Evolutionary conservation across 2,113 vertebrate genomes (phyloP).

Genomic region (Gallinago jamesoni): DNA sequence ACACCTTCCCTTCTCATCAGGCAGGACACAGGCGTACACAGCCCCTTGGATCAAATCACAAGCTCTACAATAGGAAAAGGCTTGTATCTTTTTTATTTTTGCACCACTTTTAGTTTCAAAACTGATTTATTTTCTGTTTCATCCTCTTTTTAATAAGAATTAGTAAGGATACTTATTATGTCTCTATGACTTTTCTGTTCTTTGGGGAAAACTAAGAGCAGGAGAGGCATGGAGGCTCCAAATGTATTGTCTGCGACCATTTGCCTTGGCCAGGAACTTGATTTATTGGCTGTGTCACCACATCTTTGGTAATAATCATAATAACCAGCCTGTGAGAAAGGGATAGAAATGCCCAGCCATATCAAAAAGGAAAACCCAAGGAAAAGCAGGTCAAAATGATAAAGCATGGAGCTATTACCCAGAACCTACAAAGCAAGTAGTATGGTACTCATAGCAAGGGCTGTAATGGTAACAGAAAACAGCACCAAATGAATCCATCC

Average conservation of each 20-base stretch:
- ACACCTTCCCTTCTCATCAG: neutral
- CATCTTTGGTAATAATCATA: constrained; percentile 64
- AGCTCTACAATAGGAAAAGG: neutral
- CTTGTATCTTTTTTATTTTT: neutral
- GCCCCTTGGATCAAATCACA: neutral
- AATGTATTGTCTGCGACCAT: neutral
- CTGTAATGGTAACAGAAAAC: constrained; percentile 27
- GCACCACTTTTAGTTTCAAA: constrained; percentile 53
- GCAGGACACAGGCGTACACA: neutral
- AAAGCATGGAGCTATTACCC: constrained; percentile 58
- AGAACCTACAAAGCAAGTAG: constrained; percentile 9
- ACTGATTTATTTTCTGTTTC: constrained; percentile 60
- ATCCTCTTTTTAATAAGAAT: constrained; percentile 57
- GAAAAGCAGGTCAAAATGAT: constrained; percentile 3
- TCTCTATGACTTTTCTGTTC: constrained; percentile 56
- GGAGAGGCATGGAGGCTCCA: neutral
- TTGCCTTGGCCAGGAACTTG: constrained; percentile 36
- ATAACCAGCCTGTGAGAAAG: constrained; percentile 51
- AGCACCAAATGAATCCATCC: constrained; percentile 60
- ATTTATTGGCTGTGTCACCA: constrained; percentile 53
- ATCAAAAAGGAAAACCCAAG: constrained; percentile 33
- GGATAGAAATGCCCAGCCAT: constrained; percentile 29
- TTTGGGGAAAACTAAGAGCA: neutral
- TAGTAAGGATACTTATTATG: constrained; percentile 51
- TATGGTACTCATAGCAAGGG: constrained; percentile 38